Evolutionary conservation across 2,797 vertebrate genomes (phyloP).

Genomic region (Myotis findleyi): DNA sequence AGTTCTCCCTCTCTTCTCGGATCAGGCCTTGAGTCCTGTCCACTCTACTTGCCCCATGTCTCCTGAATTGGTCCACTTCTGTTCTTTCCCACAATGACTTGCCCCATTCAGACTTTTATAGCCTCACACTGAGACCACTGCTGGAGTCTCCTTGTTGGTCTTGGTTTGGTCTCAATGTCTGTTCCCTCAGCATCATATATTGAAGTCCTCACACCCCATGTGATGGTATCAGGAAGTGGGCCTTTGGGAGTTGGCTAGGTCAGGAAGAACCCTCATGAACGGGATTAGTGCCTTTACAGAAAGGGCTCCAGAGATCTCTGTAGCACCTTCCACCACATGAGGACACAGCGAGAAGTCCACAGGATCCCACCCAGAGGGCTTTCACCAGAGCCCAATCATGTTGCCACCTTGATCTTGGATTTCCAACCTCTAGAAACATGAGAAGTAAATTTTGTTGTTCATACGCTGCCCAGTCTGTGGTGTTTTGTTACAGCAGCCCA

Average conservation of each 20-base stretch:
- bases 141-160: not conserved
- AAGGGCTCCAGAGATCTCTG: not conserved
- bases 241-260: not conserved
- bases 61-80: not conserved
- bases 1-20: not conserved
- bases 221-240: not conserved
- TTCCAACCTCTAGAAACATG: not conserved
- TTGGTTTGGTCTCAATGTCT: not conserved
- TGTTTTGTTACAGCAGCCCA: not conserved
- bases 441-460: not conserved
- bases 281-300: not conserved
- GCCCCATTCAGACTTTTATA: not conserved
- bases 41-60: not conserved
- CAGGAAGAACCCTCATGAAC: not conserved
- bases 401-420: not conserved
- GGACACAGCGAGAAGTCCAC: not conserved
- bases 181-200: not conserved
- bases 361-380: not conserved
- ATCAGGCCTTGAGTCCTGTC: not conserved
- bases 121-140: not conserved
- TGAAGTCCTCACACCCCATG: not conserved
- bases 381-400: not conserved
- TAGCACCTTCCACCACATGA: not conserved
- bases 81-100: not conserved
- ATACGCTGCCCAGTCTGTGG: not conserved